phyloP scores from a whole-genome alignment of 2,113 vertebrate species.

The Ochotona princeps region DNA sequence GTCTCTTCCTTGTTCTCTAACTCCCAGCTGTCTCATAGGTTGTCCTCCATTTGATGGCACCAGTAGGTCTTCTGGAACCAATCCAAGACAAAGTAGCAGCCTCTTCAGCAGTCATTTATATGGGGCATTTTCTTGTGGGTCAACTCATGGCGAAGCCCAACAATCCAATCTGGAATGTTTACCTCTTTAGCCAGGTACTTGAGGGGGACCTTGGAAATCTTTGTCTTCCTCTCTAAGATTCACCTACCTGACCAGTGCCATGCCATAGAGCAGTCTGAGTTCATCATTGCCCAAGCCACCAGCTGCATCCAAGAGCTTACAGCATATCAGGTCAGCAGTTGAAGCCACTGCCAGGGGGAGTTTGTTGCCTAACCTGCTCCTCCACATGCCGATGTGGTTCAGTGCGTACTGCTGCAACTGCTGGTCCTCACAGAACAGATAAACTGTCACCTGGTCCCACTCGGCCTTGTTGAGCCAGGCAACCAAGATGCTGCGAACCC shows the following conservation, averaged over 20 bases:
- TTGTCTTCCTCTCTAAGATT: constrained; percentile 94
- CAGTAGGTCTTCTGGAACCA: constrained; percentile 96
- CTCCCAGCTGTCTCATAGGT: constrained; percentile 86
- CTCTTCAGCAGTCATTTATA: constrained; percentile 92
- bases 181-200: constrained; percentile 92
- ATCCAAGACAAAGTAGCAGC: constrained; percentile 93
- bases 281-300: constrained; percentile 90
- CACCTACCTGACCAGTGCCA: constrained; percentile 94
- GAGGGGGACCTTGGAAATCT: constrained; percentile 87
- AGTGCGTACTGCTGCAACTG: constrained; percentile 91
- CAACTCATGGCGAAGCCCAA: constrained; percentile 94
- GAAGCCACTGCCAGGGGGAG: constrained; percentile 95
- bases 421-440: constrained; percentile 92
- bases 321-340: constrained; percentile 94
- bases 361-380: constrained; percentile 91
- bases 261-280: constrained; percentile 93
- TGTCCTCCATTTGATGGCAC: constrained; percentile 93
- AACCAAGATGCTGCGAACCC: constrained; percentile 87
- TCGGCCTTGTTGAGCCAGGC: constrained; percentile 95
- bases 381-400: constrained; percentile 94
- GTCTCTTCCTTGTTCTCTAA: constrained; percentile 84
- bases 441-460: constrained; percentile 96
- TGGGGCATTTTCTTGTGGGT: constrained; percentile 94
- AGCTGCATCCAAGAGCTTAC: constrained; percentile 92
- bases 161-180: constrained; percentile 96